Evolutionary conservation across 2,797 vertebrate species (phyloP), one percentile per base, ranked within the genome.

Genomic region (Garrulus glandarius): DNA sequence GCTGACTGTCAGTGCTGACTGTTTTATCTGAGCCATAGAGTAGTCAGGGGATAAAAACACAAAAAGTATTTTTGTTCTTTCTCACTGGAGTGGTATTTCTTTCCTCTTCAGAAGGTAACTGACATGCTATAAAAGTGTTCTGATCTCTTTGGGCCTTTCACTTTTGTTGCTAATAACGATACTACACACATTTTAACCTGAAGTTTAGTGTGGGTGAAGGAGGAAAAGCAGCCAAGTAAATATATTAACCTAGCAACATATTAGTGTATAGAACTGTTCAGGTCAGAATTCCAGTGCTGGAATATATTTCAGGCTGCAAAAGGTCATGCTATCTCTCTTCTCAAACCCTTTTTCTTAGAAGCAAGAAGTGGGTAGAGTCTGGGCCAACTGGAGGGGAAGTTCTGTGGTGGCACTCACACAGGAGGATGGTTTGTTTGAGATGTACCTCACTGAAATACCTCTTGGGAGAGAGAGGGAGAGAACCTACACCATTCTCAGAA

Each of bases 401-500:
- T 81, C 6, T 50, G 36, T 56, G 34, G 32, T 74, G 49, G 32
- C 21, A 4, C 11, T 60, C 60, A 20, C 5, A 36, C 10, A 81
- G 34, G 11, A 29, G 36, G 7, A 15, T 53, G 50, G 8, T 82
- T 87, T 92, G 11, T 49, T 6, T 10, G 34, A 87, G 27, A 5
- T 24, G 3, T 23, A 5, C 2, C 0, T 78, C 32, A 9, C 36
- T 23, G 29, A 71, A 64, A 34, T 16, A 11, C 2, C 0, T 63
- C 24, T 6, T 0, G 4, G 6, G 19, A 18, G 10, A 65, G n/a
- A 8, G 16, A 61, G 26, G 26, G 18, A 64, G 29, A 29, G 9
- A 60, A 37, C 22, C 22, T 30, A 15, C 6, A 21, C 6, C 0
- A 0, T 53, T 26, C 43, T 92, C 10, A 37, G 37, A 64, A 64